Percentiles rank a stretch among this genome's conserved stretches.
Conservation (phyloP, 2,797 vertebrate genomes). For the Serranus cabrilla region DNA sequence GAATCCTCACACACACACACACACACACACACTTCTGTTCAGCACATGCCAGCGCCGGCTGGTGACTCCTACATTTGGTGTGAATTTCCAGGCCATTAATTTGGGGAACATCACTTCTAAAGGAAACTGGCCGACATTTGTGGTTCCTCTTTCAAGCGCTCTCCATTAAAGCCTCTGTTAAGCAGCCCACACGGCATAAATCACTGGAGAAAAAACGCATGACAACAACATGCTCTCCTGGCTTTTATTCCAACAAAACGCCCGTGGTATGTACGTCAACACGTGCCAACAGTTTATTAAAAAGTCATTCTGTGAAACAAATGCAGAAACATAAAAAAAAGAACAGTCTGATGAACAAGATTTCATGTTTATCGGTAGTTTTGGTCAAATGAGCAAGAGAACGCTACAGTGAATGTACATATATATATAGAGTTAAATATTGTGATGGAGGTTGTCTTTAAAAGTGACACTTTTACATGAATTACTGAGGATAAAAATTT, state of each 20-base stretch:
- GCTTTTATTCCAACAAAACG: slow-evolving; percentile 56
- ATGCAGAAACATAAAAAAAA: slow-evolving; percentile 11
- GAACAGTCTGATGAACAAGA: not conserved
- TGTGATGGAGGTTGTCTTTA: not conserved
- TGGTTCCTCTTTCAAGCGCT: slow-evolving; percentile 72
- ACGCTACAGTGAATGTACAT: not conserved
- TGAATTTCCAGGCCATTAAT: slow-evolving; percentile 79
- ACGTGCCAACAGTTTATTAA: slow-evolving; percentile 22
- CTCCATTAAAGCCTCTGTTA: slow-evolving; percentile 66
- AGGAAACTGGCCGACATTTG: slow-evolving; percentile 69
- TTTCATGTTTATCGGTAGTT: not conserved
- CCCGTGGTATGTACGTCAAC: slow-evolving; percentile 19
- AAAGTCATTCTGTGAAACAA: slow-evolving; percentile 11
- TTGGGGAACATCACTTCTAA: slow-evolving; percentile 71
- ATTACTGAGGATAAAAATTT: not conserved
- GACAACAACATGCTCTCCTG: slow-evolving; percentile 49
- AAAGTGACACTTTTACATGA: not conserved
- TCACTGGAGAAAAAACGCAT: slow-evolving; percentile 52
- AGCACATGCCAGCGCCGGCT: slow-evolving; percentile 69
- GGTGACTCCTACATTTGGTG: slow-evolving; percentile 74
- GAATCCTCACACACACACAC: slow-evolving; percentile 51
- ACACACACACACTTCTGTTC: slow-evolving; percentile 62
- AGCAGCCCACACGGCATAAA: slow-evolving; percentile 54
- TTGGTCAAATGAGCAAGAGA: not conserved
- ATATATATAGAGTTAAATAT: not conserved